Percentiles rank a stretch among this genome's conserved stretches.
Evolutionary conservation across 2,797 vertebrate species (phyloP).

Genomic region (Apogon hyalosoma): DNA sequence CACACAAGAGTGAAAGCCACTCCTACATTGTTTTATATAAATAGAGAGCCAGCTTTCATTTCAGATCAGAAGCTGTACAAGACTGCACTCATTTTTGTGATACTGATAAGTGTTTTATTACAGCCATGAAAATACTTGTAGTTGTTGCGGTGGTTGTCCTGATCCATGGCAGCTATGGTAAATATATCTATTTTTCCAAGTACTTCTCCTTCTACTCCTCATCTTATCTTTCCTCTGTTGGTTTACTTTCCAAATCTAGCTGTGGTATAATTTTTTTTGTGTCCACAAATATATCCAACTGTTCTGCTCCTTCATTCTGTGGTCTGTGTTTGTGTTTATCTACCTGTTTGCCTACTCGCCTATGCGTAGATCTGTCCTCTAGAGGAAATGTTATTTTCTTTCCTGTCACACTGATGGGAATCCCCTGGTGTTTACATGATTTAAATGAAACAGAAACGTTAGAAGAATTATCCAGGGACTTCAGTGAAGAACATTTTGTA

Average conservation of each 20-base stretch:
- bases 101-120: neutral
- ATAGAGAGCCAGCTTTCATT: conserved; percentile 51
- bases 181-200: conserved; percentile 51
- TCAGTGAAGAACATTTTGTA: neutral
- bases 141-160: conserved; percentile 46
- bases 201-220: neutral
- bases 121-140: conserved; percentile 67
- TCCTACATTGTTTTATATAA: conserved; percentile 52
- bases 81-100: neutral
- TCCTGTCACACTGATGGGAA: conserved; percentile 39
- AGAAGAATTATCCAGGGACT: conserved; percentile 14
- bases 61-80: conserved; percentile 37
- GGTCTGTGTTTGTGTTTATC: neutral
- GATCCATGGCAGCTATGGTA: conserved; percentile 71
- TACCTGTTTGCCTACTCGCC: neutral
- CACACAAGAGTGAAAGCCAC: conserved; percentile 49
- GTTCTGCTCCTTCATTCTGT: conserved; percentile 11
- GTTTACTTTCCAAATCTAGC: conserved; percentile 23
- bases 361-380: conserved; percentile 32
- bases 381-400: conserved; percentile 38
- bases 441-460: conserved; percentile 45
- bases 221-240: conserved; percentile 11
- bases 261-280: conserved; percentile 8
- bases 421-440: conserved; percentile 26
- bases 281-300: conserved; percentile 7